Evolutionary conservation across 1,140 invertebrate species (phyloP).

Genomic region (Oryzaephilus surinamensis): DNA sequence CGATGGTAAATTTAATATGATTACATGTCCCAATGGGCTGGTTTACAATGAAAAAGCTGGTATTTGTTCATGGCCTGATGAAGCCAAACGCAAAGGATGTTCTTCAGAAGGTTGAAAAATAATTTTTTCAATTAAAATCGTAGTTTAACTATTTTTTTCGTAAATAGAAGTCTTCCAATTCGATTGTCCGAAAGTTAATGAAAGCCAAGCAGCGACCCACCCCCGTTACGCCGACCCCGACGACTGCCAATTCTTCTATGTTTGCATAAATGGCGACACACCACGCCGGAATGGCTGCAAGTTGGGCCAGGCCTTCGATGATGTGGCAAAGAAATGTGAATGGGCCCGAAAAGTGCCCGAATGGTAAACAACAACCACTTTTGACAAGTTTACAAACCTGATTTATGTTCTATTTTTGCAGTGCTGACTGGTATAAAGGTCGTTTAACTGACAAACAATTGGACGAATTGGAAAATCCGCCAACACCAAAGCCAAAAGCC

Average conservation of each 20-base stretch:
- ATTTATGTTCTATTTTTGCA: slow-evolving; percentile 37
- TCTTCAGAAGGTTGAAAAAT: slow-evolving; percentile 52
- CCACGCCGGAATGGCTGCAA: slow-evolving; percentile 78
- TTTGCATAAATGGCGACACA: slow-evolving; percentile 76
- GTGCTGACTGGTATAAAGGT: slow-evolving; percentile 79
- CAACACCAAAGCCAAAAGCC: slow-evolving; percentile 47
- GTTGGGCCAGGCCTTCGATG: slow-evolving; percentile 84
- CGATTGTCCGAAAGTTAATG: slow-evolving; percentile 68
- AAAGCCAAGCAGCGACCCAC: slow-evolving; percentile 60
- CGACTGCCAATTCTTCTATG: slow-evolving; percentile 87
- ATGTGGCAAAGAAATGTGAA: slow-evolving; percentile 68
- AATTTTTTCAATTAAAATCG: neutral
- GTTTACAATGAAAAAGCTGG: slow-evolving; percentile 82
- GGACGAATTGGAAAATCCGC: slow-evolving; percentile 64
- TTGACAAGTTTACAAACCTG: neutral
- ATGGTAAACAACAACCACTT: slow-evolving; percentile 50
- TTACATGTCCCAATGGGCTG: slow-evolving; percentile 75
- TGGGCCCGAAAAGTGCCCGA: slow-evolving; percentile 84
- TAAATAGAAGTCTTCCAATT: slow-evolving; percentile 80
- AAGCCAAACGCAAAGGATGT: slow-evolving; percentile 76
- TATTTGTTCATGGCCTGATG: slow-evolving; percentile 86
- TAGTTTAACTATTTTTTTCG: slow-evolving; percentile 12
- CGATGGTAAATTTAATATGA: slow-evolving; percentile 80
- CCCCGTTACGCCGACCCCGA: slow-evolving; percentile 78
- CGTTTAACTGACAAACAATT: slow-evolving; percentile 69